A percentile compares a stretch with the other conserved stretches of the same genome.
phyloP scores from a whole-genome alignment of 1,140 invertebrate species.

The Sitobion miscanthi region DNA sequence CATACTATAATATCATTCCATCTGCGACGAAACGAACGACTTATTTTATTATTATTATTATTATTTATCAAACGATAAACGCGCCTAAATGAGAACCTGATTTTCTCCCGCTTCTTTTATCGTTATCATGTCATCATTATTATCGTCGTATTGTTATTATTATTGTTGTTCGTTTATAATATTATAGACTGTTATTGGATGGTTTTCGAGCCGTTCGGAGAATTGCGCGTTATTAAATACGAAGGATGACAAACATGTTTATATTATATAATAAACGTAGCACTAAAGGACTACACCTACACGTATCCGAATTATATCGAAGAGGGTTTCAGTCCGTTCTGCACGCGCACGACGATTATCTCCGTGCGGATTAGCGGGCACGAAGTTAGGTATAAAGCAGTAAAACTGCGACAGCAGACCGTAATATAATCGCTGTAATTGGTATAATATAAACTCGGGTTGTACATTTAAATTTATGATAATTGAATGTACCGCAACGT shows the following conservation, averaged over 20 bases:
- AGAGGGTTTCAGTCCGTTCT: not conserved
- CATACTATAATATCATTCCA: not conserved
- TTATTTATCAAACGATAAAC: not conserved
- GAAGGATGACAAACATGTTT: not conserved
- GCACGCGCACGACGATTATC: not conserved
- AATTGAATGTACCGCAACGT: not conserved
- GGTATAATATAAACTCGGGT: not conserved
- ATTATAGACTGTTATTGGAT: not conserved
- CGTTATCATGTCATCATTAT: not conserved
- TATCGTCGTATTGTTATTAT: not conserved
- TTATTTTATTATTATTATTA: not conserved
- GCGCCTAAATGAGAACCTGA: not conserved
- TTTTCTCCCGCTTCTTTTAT: not conserved
- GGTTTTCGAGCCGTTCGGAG: not conserved
- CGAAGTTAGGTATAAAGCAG: not conserved
- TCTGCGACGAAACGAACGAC: not conserved
- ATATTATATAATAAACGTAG: not conserved
- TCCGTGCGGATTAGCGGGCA: not conserved
- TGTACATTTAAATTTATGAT: not conserved
- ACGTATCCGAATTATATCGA: not conserved
- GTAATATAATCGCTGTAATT: not conserved
- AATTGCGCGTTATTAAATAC: not conserved
- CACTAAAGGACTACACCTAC: not conserved
- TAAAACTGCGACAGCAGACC: not conserved
- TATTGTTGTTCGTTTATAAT: not conserved